These are phyloP conservation scores for Peromyscus aztecus DNA, from an alignment of 2,797 vertebrate species.

Conservation along the genomic window DNA sequence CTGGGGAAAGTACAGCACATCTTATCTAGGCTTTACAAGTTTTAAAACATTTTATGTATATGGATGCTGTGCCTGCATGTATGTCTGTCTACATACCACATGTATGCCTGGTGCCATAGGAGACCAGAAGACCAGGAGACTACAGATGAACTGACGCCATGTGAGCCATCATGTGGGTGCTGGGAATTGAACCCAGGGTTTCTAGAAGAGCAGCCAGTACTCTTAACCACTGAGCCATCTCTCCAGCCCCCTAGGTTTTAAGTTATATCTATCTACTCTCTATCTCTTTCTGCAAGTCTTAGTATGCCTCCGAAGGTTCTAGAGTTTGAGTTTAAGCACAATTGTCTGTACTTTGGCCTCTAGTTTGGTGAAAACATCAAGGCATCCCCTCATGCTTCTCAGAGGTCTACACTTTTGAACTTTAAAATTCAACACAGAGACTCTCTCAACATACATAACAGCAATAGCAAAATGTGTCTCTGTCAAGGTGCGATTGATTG, in stretches of 20 bases:
- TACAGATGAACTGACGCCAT: background rate
- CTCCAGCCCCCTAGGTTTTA: background rate
- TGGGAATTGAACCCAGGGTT: background rate
- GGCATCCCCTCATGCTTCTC: slow-evolving; percentile 13
- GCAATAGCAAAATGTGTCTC: background rate
- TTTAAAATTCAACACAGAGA: background rate
- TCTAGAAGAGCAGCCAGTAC: background rate
- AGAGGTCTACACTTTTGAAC: background rate
- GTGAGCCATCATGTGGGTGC: background rate
- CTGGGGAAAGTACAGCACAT: background rate
- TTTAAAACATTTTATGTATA: background rate
- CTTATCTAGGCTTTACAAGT: background rate
- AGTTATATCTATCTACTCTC: background rate
- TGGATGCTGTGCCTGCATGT: background rate
- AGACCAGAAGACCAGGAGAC: background rate
- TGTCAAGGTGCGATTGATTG: background rate
- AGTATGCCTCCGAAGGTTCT: background rate
- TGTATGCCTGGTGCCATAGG: background rate
- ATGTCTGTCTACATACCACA: background rate
- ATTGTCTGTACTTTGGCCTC: background rate
- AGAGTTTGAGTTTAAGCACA: slow-evolving; percentile 34
- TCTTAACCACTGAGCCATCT: background rate
- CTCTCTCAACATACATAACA: background rate
- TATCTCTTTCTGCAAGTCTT: background rate
- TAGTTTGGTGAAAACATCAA: background rate